These are phyloP conservation scores for Pangasius larnaudii DNA, from an alignment of 2,797 vertebrate species.

Conservation along the genomic window DNA sequence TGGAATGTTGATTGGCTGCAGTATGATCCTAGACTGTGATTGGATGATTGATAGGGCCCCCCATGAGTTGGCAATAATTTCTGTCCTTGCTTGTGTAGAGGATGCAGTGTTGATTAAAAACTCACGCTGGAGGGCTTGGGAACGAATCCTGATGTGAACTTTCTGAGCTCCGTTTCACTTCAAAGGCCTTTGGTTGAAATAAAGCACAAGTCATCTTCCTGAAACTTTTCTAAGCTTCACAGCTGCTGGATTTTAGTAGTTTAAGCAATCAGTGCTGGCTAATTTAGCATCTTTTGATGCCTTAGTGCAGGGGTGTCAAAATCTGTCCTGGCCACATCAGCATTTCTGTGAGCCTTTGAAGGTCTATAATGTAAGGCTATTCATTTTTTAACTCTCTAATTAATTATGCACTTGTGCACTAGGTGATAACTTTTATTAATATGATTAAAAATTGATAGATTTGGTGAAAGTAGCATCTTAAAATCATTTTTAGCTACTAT, in stretches of 20 bases:
- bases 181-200: neutral
- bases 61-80: constrained; percentile 3
- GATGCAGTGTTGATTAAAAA: constrained; percentile 19
- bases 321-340: neutral
- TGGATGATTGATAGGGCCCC: constrained; percentile 32
- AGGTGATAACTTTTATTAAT: neutral
- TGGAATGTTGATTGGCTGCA: constrained; percentile 27
- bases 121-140: neutral
- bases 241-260: constrained; percentile 3
- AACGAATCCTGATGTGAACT: constrained; percentile 9
- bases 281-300: constrained; percentile 5
- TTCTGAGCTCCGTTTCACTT: neutral
- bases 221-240: neutral
- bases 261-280: neutral
- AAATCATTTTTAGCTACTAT: neutral
- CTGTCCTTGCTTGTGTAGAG: neutral
- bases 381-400: neutral
- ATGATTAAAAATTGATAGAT: neutral
- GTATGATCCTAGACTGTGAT: constrained; percentile 28
- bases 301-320: neutral
- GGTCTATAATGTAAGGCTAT: neutral
- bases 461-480: neutral
- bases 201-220: neutral
- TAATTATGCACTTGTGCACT: neutral
- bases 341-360: neutral